phyloP scores from a whole-genome alignment of 1,140 invertebrate genomes.

The Yoshiicerus persimilis region DNA sequence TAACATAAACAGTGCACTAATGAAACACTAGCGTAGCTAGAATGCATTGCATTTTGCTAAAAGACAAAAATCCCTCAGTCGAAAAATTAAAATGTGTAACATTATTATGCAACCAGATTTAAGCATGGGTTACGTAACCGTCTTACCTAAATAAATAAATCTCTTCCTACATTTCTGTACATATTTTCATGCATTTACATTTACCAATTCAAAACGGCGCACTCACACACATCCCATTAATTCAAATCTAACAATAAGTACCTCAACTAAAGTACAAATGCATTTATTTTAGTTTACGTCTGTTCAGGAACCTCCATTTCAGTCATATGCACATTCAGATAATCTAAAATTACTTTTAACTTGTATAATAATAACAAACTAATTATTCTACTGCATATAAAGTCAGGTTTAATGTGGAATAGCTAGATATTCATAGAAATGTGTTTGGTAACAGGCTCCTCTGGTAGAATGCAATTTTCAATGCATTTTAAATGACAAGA shows the following conservation, averaged over 20 bases:
- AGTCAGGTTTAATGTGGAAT: no score
- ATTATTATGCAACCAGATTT: neutral
- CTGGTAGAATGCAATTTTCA: neutral
- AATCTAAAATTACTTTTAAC: neutral
- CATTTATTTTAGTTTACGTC: neutral
- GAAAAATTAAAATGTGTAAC: neutral
- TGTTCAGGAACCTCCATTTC: neutral
- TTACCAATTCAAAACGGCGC: neutral
- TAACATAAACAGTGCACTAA: neutral
- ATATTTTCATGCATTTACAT: neutral
- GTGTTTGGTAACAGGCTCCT: no score
- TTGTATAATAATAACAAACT: no score
- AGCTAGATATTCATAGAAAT: no score
- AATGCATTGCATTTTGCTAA: neutral
- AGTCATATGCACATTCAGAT: neutral
- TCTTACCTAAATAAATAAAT: slow-evolving; percentile 16
- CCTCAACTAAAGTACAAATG: no score
- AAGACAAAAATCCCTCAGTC: neutral
- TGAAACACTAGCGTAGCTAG: neutral
- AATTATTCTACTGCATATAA: no score
- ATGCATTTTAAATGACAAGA: neutral
- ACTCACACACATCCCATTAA: neutral
- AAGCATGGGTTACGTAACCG: neutral
- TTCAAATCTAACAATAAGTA: no score
- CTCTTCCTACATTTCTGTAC: neutral